Base-by-base conservation (phyloP, 2,888 invertebrate genomes). In the Malachius bipustulatus region DNA sequence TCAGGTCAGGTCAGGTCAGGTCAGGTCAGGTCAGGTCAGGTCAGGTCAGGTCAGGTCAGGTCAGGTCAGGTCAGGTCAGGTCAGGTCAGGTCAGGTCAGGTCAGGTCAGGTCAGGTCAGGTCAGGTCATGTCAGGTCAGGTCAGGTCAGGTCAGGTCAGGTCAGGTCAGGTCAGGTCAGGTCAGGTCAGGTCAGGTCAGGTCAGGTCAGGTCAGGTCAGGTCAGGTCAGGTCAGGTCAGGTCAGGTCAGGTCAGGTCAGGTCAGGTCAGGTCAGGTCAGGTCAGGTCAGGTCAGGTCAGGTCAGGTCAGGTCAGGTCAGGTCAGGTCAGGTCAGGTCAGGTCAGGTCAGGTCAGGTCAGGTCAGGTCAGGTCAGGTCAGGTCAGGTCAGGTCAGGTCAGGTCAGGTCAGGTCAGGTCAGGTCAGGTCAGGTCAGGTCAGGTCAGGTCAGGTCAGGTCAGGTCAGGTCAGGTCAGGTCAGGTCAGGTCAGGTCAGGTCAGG, bases 1-100 rank as follows among this genome's bases (percentile, higher is more conserved):
- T 31, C 31, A 31, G 31, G 31, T 31, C 31, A 31, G 31, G 31
- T 31, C 31, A 31, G 31, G 31, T 31, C 31, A 31, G 31, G 31
- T 31, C 31, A 31, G 31, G 31, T 31, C 31, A 31, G 31, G 31
- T 31, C 31, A 31, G 31, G 31, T 31, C 31, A 31, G 31, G 31
- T 31, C 31, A 31, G 31, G 31, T 31, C 31, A 31, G 31, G 31
- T 31, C 31, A 31, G 31, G 31, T 31, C 31, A 31, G 31, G 31
- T 31, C 31, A 31, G 31, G 31, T 31, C 31, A 31, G 31, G 31
- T 31, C 31, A 31, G 31, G 31, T 31, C 31, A 31, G 31, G 31
- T 31, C 31, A 31, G 31, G 31, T 31, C 31, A 31, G 31, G 31
- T 31, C 31, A 31, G 31, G 31, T 31, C 31, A 31, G 31, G 31